Conservation (phyloP, 2,888 invertebrate species). For the Patella depressa region DNA sequence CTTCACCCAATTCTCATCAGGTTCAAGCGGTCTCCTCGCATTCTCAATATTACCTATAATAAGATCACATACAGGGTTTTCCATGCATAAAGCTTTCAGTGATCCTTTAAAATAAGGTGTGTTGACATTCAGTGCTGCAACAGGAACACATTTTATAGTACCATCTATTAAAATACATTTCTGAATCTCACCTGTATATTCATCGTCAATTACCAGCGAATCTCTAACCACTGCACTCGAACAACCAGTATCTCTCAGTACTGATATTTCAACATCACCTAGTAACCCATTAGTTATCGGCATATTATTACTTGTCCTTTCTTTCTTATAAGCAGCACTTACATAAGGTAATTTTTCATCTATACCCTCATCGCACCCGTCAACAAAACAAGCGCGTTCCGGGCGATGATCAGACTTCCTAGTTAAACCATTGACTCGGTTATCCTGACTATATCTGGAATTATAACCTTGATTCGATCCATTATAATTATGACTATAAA, state of each 20-base stretch:
- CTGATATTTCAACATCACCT: constrained; percentile 19
- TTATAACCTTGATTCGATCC: no score
- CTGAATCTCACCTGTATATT: constrained; percentile 24
- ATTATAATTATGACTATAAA: no score
- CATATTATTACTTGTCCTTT: constrained; percentile 14
- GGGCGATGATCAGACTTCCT: no score
- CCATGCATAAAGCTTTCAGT: constrained; percentile 25
- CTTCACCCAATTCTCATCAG: no score
- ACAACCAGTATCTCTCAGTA: constrained; percentile 32
- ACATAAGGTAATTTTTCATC: constrained; percentile 1
- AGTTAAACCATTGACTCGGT: no score
- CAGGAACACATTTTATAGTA: constrained; percentile 18
- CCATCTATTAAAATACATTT: constrained; percentile 30
- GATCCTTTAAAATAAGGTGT: constrained; percentile 28
- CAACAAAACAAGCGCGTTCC: neutral
- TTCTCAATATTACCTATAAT: no score
- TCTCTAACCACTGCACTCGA: constrained; percentile 30
- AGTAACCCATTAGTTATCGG: constrained; percentile 24
- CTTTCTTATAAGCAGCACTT: constrained; percentile 14
- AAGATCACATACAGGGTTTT: constrained; percentile 29
- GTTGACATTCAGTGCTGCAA: constrained; percentile 22
- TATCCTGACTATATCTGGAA: no score
- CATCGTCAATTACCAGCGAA: constrained; percentile 15
- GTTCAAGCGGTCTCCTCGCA: no score
- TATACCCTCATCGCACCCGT: neutral